Evolutionary conservation across 2,888 invertebrate species (phyloP).

Genomic region (Chydorus sphaericus): DNA sequence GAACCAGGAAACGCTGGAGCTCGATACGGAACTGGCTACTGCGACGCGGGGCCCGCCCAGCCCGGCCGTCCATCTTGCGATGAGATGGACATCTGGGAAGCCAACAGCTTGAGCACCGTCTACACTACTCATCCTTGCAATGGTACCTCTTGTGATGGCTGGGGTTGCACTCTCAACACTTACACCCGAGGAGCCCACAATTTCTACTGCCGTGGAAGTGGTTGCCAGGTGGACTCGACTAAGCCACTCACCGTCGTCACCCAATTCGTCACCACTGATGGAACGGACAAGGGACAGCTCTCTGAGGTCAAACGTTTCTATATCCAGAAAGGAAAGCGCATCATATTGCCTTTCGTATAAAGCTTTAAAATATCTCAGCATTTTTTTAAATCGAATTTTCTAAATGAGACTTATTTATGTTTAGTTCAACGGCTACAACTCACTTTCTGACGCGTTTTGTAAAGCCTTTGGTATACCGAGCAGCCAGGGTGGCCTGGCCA

Average conservation of each 20-base stretch:
- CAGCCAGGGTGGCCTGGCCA: background rate
- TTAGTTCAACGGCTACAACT: background rate
- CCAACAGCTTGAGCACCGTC: background rate
- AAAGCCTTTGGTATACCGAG: background rate
- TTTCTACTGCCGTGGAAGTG: background rate
- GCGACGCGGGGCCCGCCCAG: background rate
- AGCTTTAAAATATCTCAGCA: too few species aligned
- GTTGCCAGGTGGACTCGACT: background rate
- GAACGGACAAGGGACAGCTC: conserved; percentile 2
- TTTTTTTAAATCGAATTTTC: too few species aligned
- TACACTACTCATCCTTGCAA: conserved; percentile 2
- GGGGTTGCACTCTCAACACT: background rate
- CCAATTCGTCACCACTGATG: background rate
- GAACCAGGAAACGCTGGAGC: background rate
- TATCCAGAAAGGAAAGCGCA: background rate
- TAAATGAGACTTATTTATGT: too few species aligned
- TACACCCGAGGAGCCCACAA: background rate
- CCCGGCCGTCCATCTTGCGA: background rate
- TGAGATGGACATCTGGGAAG: conserved; percentile 3
- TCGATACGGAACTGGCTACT: conserved; percentile 2
- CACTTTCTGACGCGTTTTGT: background rate
- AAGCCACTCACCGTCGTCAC: background rate
- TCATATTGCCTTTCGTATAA: background rate
- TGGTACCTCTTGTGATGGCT: background rate
- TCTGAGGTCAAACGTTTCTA: background rate